Percentiles rank a stretch among this genome's conserved stretches.
These are phyloP conservation scores for Peromyscus leucopus DNA, from an alignment of 2,113 vertebrate genomes.

Conservation along the genomic window DNA sequence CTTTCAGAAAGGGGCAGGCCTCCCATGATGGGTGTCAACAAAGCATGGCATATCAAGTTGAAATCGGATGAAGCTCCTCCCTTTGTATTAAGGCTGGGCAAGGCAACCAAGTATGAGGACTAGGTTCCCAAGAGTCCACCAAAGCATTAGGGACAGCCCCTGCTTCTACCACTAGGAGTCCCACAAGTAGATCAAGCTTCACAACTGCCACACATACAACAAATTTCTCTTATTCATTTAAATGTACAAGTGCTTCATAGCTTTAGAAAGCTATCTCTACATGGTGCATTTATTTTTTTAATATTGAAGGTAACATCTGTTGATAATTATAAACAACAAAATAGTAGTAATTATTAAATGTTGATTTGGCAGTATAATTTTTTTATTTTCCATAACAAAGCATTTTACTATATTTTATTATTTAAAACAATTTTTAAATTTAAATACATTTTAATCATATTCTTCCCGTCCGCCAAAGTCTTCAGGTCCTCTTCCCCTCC, in stretches of 20 bases:
- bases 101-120: background rate
- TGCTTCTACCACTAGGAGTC: background rate
- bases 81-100: background rate
- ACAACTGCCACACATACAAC: background rate
- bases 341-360: background rate
- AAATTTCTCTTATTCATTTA: slow-evolving; percentile 56
- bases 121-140: background rate
- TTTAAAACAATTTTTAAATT: background rate
- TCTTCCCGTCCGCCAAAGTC: background rate
- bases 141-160: background rate
- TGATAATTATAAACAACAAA: slow-evolving; percentile 55
- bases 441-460: background rate
- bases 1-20: background rate
- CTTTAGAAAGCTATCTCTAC: slow-evolving; percentile 53
- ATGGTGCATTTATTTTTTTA: slow-evolving; percentile 21
- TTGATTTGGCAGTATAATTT: slow-evolving; percentile 12
- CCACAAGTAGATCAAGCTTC: background rate
- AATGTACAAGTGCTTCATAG: slow-evolving; percentile 54
- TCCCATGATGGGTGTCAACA: background rate
- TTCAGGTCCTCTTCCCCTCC: background rate
- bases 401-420: background rate
- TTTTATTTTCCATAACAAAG: background rate
- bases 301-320: slow-evolving; percentile 41
- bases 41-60: background rate
- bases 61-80: background rate